Evolutionary conservation across 2,888 invertebrate genomes (phyloP).

Genomic region (Escarpia spicata): DNA sequence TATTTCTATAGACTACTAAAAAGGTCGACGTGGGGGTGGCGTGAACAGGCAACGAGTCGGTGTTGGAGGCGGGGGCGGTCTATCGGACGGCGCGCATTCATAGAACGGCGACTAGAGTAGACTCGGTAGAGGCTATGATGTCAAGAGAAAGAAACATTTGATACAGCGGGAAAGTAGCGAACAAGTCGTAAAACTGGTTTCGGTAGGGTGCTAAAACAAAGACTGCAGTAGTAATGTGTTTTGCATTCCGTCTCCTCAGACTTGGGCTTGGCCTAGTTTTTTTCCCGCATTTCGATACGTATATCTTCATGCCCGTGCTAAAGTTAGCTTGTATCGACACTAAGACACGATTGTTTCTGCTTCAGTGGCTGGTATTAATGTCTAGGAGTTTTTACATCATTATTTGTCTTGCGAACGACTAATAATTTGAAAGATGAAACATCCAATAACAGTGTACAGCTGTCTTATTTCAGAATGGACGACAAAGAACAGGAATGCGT

Average conservation of each 20-base stretch:
- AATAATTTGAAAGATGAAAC: neutral
- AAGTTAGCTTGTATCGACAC: no score
- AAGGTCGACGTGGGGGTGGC: neutral
- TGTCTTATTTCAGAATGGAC: neutral
- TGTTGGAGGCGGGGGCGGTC: neutral
- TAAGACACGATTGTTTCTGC: neutral
- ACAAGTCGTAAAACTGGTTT: slow-evolving; percentile 1
- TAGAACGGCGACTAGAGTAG: neutral
- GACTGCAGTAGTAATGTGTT: neutral
- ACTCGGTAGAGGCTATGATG: neutral
- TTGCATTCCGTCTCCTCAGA: neutral
- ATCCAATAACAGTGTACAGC: neutral
- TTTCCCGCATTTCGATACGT: no score
- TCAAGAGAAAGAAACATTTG: neutral
- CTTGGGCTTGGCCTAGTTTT: neutral
- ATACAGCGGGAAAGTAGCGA: neutral
- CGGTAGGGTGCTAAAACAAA: neutral
- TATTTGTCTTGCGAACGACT: neutral
- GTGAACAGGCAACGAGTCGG: neutral
- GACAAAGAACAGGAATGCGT: neutral
- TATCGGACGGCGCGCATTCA: neutral
- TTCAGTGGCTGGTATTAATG: neutral
- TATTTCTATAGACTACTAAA: neutral
- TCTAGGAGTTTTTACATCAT: neutral
- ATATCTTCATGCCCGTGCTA: no score